These are phyloP conservation scores for Furcifer pardalis DNA, from an alignment of 2,797 vertebrate species.

Conservation along the genomic window DNA sequence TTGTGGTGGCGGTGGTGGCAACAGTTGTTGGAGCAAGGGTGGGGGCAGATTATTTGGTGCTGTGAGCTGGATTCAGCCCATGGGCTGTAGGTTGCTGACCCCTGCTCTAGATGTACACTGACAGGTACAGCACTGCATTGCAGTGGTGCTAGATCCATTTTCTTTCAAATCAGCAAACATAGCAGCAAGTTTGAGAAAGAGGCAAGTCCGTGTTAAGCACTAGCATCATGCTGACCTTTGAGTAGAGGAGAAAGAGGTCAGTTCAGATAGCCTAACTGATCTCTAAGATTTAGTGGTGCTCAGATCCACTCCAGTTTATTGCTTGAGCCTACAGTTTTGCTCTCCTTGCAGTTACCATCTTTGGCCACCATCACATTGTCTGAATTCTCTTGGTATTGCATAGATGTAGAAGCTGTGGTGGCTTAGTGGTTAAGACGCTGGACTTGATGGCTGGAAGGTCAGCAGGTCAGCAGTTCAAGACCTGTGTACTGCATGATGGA, in stretches of 20 bases:
- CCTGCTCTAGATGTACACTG: too few relatives aligned
- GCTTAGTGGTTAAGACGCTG: too few relatives aligned
- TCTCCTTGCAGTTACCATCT: neutral
- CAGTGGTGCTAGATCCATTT: neutral
- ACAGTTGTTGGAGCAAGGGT: too few relatives aligned
- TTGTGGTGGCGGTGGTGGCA: too few relatives aligned
- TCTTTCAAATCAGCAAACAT: neutral
- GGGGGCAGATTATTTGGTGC: too few relatives aligned
- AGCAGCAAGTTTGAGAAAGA: neutral
- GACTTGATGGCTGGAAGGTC: too few relatives aligned
- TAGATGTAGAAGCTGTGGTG: neutral
- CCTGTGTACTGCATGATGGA: too few relatives aligned
- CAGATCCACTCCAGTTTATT: neutral
- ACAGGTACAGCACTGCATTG: neutral
- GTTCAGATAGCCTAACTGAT: neutral
- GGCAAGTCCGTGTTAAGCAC: neutral
- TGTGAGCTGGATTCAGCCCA: too few relatives aligned
- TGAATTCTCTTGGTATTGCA: neutral
- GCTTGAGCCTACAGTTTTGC: neutral
- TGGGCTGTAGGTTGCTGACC: too few relatives aligned
- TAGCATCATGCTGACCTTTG: neutral
- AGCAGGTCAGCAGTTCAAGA: too few relatives aligned
- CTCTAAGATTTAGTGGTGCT: neutral
- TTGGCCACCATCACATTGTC: neutral
- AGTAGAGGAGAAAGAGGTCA: too few relatives aligned